A percentile compares a stretch with the other conserved stretches of the same genome.
phyloP scores from a whole-genome alignment of 2,113 vertebrate genomes.

The Cynopterus brachyotis region DNA sequence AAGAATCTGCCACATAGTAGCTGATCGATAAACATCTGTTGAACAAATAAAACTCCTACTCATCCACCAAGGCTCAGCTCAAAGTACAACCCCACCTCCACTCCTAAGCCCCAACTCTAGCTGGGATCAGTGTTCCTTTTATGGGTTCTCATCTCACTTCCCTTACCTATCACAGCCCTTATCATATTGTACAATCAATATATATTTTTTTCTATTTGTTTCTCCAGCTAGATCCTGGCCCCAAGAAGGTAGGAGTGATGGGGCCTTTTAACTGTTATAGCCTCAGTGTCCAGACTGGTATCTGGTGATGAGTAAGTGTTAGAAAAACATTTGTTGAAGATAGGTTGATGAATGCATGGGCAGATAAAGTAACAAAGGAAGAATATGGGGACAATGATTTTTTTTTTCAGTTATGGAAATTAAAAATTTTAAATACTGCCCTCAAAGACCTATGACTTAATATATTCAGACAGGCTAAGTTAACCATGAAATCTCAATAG shows the following conservation, averaged over 20 bases:
- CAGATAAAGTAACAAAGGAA: not conserved
- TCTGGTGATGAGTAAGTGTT: not conserved
- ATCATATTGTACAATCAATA: not conserved
- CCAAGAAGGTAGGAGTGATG: not conserved
- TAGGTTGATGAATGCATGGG: not conserved
- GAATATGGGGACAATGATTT: not conserved
- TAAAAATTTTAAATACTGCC: not conserved
- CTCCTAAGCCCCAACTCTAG: not conserved
- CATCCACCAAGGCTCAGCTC: not conserved
- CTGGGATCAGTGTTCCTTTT: not conserved
- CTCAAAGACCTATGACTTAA: not conserved
- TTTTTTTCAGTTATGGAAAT: not conserved
- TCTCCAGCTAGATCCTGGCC: not conserved
- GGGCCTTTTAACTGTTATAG: not conserved
- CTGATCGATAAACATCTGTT: not conserved
- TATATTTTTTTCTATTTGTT: not conserved
- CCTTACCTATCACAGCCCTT: not conserved
- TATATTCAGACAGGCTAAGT: not conserved
- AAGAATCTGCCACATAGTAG: not conserved
- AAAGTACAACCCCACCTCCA: not conserved
- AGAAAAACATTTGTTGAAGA: not conserved
- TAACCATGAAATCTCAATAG: not conserved
- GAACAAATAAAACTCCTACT: not conserved
- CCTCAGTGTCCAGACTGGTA: not conserved
- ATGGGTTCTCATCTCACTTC: not conserved